phyloP scores from a whole-genome alignment of 2,888 invertebrate species.

The Seira sanloemensis region DNA sequence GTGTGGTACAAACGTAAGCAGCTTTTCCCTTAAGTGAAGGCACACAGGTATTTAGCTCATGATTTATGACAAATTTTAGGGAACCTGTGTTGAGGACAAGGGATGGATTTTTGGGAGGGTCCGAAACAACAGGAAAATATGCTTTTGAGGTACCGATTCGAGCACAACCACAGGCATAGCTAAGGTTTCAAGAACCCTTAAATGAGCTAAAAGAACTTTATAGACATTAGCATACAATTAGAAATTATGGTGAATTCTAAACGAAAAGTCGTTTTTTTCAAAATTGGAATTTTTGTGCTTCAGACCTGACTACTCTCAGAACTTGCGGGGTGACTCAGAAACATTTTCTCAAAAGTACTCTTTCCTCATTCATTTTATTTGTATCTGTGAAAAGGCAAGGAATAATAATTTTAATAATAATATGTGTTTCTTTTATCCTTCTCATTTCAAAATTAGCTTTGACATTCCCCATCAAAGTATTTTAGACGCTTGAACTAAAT shows the following conservation, averaged over 20 bases:
- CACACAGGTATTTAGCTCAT: slow-evolving; percentile 29
- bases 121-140: slow-evolving; percentile 1
- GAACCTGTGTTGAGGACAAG: slow-evolving; percentile 15
- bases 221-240: background rate
- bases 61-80: slow-evolving; percentile 37
- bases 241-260: background rate
- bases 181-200: slow-evolving; percentile 6
- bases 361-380: no score
- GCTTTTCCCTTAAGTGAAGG: no score
- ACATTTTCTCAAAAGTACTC: background rate
- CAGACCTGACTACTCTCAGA: no score
- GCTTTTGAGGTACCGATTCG: background rate
- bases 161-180: background rate
- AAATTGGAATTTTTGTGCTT: no score
- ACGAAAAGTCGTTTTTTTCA: no score
- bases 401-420: no score
- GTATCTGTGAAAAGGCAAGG: background rate
- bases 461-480: background rate
- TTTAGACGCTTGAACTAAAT: no score
- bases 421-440: no score
- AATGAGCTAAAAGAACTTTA: background rate
- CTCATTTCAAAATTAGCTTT: background rate
- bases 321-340: background rate
- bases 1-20: background rate
- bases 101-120: slow-evolving; percentile 24